Conservation (phyloP, 2,113 vertebrate species). For the Triplophysa siluroides region DNA sequence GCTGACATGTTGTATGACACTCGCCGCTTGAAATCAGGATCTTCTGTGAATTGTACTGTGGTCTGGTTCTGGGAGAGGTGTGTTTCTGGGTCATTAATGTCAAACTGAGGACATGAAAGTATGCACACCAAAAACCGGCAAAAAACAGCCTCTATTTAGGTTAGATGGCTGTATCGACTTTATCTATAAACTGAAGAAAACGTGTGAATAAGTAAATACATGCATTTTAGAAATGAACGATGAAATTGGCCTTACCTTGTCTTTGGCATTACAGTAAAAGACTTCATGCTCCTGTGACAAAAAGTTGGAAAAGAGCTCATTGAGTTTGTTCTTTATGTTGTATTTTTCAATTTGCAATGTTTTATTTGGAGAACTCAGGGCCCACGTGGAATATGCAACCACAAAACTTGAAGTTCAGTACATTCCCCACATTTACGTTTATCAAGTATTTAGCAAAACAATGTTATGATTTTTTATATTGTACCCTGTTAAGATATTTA, state of each 20-base stretch:
- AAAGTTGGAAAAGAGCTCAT: slow-evolving; percentile 21
- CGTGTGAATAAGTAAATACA: background rate
- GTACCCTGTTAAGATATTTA: too few species aligned
- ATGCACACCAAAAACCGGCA: background rate
- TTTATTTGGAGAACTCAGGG: background rate
- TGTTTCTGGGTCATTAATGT: slow-evolving; percentile 74
- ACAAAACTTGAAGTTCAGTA: too few species aligned
- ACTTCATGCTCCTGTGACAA: slow-evolving; percentile 80
- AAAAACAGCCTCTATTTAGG: background rate
- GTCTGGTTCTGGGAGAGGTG: slow-evolving; percentile 69
- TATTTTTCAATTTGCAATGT: slow-evolving; percentile 11
- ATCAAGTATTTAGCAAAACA: too few species aligned
- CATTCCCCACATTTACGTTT: too few species aligned
- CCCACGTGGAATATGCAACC: too few species aligned
- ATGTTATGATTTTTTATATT: too few species aligned
- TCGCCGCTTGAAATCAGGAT: slow-evolving; percentile 82
- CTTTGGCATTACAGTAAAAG: slow-evolving; percentile 92
- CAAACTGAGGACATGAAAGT: slow-evolving; percentile 64
- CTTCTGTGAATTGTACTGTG: slow-evolving; percentile 81
- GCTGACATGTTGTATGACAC: slow-evolving; percentile 89
- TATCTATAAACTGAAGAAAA: background rate
- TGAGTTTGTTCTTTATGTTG: background rate
- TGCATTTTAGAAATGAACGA: background rate
- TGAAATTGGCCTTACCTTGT: slow-evolving; percentile 76
- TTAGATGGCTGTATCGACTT: background rate